phyloP scores from a whole-genome alignment of 2,113 vertebrate genomes.

The Glaucidium brasilianum region DNA sequence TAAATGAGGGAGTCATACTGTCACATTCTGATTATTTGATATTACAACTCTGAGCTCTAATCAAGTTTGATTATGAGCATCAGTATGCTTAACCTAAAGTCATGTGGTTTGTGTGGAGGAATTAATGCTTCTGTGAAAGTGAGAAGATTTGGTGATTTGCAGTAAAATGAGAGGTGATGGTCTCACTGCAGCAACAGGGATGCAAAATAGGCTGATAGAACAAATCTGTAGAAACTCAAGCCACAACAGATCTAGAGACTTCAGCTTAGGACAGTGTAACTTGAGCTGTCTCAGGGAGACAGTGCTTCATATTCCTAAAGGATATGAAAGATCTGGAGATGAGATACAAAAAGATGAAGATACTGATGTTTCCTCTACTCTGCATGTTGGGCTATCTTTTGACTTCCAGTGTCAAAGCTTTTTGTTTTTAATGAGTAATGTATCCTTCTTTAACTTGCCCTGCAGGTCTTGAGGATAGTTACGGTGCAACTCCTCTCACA shows the following conservation, averaged over 20 bases:
- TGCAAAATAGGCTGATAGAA: neutral
- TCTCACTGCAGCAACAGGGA: neutral
- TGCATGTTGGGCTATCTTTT: neutral
- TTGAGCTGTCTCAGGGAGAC: neutral
- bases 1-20: neutral
- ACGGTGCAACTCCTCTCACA: slow-evolving; percentile 86
- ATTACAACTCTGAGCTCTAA: neutral
- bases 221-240: neutral
- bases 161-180: neutral
- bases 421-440: neutral
- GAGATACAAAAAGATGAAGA: neutral
- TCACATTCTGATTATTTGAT: neutral
- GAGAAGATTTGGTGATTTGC: neutral
- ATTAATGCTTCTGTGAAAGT: neutral
- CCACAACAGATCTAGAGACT: neutral
- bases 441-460: neutral
- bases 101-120: neutral
- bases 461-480: slow-evolving; percentile 79
- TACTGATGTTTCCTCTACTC: neutral
- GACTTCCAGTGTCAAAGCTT: neutral
- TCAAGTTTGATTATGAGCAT: neutral
- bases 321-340: neutral
- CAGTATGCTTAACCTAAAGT: neutral
- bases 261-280: neutral
- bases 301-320: neutral